Conservation (phyloP, 2,888 invertebrate genomes). For the Xestoiulus laeticollis region DNA sequence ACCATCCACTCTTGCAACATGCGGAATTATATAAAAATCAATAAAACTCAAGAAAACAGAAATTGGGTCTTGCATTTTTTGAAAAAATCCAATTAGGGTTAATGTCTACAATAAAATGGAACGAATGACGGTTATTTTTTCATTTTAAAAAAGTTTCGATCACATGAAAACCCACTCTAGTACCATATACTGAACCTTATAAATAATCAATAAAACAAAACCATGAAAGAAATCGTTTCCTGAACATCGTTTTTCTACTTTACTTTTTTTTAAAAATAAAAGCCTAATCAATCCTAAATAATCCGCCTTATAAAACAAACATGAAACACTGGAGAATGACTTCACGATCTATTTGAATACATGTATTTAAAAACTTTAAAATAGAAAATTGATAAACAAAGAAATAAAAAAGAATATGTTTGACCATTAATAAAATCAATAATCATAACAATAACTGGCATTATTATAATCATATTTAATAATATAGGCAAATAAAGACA, state of each 20-base stretch:
- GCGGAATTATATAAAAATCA: constrained; percentile 27
- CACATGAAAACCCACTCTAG: neutral
- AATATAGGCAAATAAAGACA: too few relatives aligned
- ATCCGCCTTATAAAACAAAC: neutral
- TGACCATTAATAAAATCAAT: too few relatives aligned
- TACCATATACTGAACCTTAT: neutral
- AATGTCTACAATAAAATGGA: constrained; percentile 22
- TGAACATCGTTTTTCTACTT: neutral
- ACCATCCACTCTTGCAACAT: neutral
- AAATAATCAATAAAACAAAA: constrained; percentile 9
- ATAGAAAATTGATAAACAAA: neutral
- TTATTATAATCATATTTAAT: too few relatives aligned
- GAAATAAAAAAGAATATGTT: too few relatives aligned
- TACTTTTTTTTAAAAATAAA: neutral
- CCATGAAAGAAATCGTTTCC: neutral
- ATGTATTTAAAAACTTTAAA: neutral
- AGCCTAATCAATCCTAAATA: neutral
- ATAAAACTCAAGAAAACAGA: constrained; percentile 21
- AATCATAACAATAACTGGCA: too few relatives aligned
- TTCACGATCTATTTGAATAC: neutral
- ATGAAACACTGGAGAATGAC: neutral
- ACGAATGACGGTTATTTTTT: constrained; percentile 39
- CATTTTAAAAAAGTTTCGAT: neutral
- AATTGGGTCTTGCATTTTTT: constrained; percentile 21
- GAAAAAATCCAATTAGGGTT: constrained; percentile 38